phyloP scores from a whole-genome alignment of 2,888 invertebrate genomes.

The Malthinus seriepunctatus region DNA sequence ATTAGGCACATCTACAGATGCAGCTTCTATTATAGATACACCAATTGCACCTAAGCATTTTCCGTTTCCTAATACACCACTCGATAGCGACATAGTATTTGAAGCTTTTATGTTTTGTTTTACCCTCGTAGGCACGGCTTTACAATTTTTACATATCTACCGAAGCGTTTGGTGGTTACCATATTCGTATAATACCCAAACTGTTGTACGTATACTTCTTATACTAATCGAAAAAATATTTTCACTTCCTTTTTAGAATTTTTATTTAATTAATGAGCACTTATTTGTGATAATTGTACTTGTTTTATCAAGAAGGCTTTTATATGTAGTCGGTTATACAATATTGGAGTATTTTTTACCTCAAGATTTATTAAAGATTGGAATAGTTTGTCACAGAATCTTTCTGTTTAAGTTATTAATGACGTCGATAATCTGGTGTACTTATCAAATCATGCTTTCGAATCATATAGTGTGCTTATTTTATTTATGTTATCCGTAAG shows the following conservation, averaged over 20 bases:
- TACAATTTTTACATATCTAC: conserved; percentile 94
- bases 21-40: conserved; percentile 48
- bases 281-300: conserved; percentile 82
- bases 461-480: conserved; percentile 80
- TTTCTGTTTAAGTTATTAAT: conserved; percentile 65
- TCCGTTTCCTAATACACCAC: conserved; percentile 77
- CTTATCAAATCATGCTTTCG: conserved; percentile 72
- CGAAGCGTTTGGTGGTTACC: conserved; percentile 98
- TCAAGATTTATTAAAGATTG: conserved; percentile 36
- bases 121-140: conserved; percentile 74
- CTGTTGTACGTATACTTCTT: conserved; percentile 68
- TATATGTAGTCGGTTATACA: conserved; percentile 58
- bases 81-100: conserved; percentile 81
- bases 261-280: conserved; percentile 90
- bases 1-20: conserved; percentile 41
- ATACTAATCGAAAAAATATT: neutral
- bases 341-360: conserved; percentile 42
- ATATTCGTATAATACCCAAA: conserved; percentile 84
- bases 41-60: conserved; percentile 76
- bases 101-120: conserved; percentile 85
- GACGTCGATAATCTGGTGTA: conserved; percentile 67
- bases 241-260: conserved; percentile 72
- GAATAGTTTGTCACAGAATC: conserved; percentile 58
- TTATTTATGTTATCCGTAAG: conserved; percentile 90
- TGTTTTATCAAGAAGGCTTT: conserved; percentile 77